phyloP scores from a whole-genome alignment of 1,140 invertebrate genomes.

The Parasteatoda tepidariorum region DNA sequence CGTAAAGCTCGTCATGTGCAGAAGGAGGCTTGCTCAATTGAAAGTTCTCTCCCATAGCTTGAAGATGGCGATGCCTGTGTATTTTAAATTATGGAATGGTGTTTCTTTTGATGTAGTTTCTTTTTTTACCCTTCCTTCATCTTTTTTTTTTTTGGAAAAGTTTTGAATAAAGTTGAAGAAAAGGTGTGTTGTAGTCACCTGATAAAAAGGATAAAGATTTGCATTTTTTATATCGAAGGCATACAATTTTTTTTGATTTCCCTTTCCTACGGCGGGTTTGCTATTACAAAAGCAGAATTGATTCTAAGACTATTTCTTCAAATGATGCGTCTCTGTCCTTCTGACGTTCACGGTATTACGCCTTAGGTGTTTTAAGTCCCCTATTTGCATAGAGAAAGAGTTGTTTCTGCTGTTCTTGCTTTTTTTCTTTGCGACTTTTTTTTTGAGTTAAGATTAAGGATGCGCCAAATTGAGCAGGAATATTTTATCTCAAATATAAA shows the following conservation, averaged over 20 bases:
- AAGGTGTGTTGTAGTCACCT: not conserved
- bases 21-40: not conserved
- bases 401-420: not conserved
- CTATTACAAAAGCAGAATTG: constrained; percentile 45
- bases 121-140: not conserved
- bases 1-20: not conserved
- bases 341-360: constrained; percentile 11
- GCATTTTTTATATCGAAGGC: constrained; percentile 1
- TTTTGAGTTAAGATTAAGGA: no score
- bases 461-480: constrained; percentile 8
- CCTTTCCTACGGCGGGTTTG: not conserved
- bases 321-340: constrained; percentile 25
- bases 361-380: constrained; percentile 24
- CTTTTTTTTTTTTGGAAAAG: not conserved
- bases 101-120: not conserved
- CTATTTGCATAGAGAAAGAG: constrained; percentile 14
- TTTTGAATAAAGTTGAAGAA: not conserved
- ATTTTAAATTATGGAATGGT: constrained; percentile 45
- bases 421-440: no score
- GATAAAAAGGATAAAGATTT: constrained; percentile 2
- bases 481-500: not conserved
- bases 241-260: not conserved
- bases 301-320: constrained; percentile 22
- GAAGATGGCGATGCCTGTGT: constrained; percentile 1
- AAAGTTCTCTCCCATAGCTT: not conserved